A percentile compares a stretch with the other conserved stretches of the same genome.
Evolutionary conservation across 2,888 invertebrate species (phyloP).

Genomic region (Salticus scenicus): DNA sequence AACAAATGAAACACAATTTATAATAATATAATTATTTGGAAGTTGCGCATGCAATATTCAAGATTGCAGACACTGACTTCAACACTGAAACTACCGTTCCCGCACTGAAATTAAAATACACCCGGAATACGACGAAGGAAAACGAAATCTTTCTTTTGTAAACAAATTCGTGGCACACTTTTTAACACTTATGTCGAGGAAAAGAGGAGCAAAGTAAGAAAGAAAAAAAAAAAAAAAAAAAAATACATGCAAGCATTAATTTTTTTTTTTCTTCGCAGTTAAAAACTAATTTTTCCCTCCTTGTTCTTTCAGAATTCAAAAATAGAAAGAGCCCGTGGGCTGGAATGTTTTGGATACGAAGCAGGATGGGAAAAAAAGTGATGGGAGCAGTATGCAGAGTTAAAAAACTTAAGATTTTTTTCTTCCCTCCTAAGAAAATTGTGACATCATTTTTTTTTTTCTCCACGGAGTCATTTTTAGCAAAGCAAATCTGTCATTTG

Average conservation of each 20-base stretch:
- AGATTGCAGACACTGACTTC: no score
- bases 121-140: no score
- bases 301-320: conserved; percentile 34
- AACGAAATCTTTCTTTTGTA: neutral
- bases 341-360: conserved; percentile 15
- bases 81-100: neutral
- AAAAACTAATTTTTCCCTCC: neutral
- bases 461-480: neutral
- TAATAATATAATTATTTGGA: no score
- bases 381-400: neutral
- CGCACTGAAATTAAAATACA: neutral
- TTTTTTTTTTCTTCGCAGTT: no score
- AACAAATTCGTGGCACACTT: conserved; percentile 1
- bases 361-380: no score
- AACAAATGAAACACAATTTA: no score
- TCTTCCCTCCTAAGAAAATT: neutral
- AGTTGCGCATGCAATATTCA: no score
- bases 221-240: neutral
- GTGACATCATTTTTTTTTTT: neutral
- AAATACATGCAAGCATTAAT: neutral
- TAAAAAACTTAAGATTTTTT: neutral
- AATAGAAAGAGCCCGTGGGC: conserved; percentile 57
- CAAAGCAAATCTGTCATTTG: neutral
- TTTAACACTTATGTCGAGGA: no score
- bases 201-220: no score